These are phyloP conservation scores for Oscarella lobularis DNA, from an alignment of 37 sponge, comb jelly and placozoan genomes.

Conservation along the genomic window DNA sequence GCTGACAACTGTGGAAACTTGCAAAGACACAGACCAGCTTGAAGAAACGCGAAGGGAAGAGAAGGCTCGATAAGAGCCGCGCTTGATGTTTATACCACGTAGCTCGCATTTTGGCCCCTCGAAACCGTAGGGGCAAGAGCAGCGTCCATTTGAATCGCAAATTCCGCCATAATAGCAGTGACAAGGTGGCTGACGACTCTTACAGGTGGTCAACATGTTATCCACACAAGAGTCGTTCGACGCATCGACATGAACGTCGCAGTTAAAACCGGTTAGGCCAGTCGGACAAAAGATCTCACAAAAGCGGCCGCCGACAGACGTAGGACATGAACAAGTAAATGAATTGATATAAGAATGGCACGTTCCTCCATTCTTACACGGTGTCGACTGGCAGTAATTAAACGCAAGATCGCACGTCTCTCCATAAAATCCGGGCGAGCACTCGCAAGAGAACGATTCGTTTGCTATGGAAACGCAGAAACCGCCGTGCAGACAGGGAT, in stretches of 20 bases:
- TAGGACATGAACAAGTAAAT: conserved; percentile 18
- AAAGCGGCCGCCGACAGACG: background rate
- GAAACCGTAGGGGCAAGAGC: background rate
- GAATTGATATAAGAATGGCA: conserved; percentile 3
- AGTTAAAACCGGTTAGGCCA: background rate
- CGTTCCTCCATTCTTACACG: conserved; percentile 10
- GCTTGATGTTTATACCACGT: background rate
- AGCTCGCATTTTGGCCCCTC: background rate
- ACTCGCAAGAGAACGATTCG: conserved; percentile 31
- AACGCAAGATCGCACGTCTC: conserved; percentile 1
- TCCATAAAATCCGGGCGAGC: conserved; percentile 15
- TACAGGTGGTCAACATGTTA: too few species aligned
- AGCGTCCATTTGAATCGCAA: background rate
- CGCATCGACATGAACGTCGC: background rate
- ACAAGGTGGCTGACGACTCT: background rate
- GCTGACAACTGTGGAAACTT: background rate
- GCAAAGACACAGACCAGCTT: background rate
- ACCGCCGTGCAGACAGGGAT: conserved; percentile 2
- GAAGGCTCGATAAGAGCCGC: background rate
- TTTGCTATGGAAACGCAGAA: conserved; percentile 22
- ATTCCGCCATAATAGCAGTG: background rate
- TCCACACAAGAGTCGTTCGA: background rate
- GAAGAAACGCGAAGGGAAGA: background rate
- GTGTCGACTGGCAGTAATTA: conserved; percentile 4
- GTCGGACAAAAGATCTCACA: conserved; percentile 4